A percentile compares a stretch with the other conserved stretches of the same genome.
Conservation (phyloP, 1,140 invertebrate genomes). For the Proctacanthus coquilletti region DNA sequence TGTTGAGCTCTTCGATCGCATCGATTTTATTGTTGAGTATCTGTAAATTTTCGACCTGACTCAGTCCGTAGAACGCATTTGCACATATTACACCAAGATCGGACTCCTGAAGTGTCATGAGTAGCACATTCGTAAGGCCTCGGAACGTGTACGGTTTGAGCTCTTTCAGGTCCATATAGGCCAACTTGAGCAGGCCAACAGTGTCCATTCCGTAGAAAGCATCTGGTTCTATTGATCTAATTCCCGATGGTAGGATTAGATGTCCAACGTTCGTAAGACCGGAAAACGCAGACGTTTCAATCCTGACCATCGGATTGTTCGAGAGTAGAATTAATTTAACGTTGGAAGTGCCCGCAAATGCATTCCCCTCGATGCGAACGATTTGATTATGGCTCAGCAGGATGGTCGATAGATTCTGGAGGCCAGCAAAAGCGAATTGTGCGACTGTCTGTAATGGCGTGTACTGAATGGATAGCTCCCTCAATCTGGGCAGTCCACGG, state of each 20-base stretch:
- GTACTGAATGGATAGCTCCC: slow-evolving; percentile 65
- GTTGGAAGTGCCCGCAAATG: slow-evolving; percentile 69
- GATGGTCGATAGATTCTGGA: slow-evolving; percentile 63
- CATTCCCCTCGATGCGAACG: slow-evolving; percentile 55
- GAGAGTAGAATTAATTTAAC: slow-evolving; percentile 55
- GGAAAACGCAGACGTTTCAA: slow-evolving; percentile 61
- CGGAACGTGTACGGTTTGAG: slow-evolving; percentile 55
- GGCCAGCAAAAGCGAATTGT: slow-evolving; percentile 61
- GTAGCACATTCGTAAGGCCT: slow-evolving; percentile 54
- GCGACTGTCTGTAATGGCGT: slow-evolving; percentile 58
- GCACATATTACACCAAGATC: slow-evolving; percentile 56
- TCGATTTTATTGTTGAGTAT: slow-evolving; percentile 74
- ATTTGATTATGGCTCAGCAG: slow-evolving; percentile 64
- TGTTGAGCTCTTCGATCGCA: slow-evolving; percentile 50
- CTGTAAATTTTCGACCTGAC: slow-evolving; percentile 49
- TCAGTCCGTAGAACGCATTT: slow-evolving; percentile 54
- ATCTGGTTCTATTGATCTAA: slow-evolving; percentile 54
- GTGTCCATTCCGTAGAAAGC: slow-evolving; percentile 66
- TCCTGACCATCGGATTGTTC: slow-evolving; percentile 58
- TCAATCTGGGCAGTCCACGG: slow-evolving; percentile 53
- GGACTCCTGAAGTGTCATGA: slow-evolving; percentile 59
- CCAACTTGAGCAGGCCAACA: slow-evolving; percentile 56
- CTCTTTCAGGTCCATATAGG: slow-evolving; percentile 62
- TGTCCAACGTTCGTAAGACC: slow-evolving; percentile 61
- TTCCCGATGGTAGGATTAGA: slow-evolving; percentile 59